Evolutionary conservation across 1,140 invertebrate species (phyloP).

Genomic region (Tribolium castaneum): DNA sequence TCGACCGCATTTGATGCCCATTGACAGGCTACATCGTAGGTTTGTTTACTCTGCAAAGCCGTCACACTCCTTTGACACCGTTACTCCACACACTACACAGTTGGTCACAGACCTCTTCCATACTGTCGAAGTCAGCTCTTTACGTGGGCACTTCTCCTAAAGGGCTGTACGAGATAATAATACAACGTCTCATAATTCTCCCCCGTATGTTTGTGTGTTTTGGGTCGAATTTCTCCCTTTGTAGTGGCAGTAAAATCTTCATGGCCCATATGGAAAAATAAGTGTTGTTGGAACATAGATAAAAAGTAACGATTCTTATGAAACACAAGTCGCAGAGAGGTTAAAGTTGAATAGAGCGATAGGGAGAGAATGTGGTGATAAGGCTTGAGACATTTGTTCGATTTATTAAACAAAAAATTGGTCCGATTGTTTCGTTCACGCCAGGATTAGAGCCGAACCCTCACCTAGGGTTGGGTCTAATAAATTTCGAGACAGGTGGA

Average conservation of each 20-base stretch:
- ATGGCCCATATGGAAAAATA: constrained; percentile 23
- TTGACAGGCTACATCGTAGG: not conserved
- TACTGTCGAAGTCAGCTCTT: constrained; percentile 10
- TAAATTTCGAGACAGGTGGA: constrained; percentile 8
- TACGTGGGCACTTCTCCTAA: constrained; percentile 22
- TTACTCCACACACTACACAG: not conserved
- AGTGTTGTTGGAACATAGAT: constrained; percentile 7
- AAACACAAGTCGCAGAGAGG: constrained; percentile 4
- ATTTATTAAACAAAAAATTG: not conserved
- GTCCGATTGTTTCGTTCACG: not conserved
- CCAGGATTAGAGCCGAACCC: not conserved
- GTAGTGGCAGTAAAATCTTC: constrained; percentile 14
- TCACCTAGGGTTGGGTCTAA: constrained; percentile 4
- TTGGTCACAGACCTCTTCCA: constrained; percentile 17
- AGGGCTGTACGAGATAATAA: constrained; percentile 30
- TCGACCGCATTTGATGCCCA: not conserved
- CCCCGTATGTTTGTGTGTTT: constrained; percentile 26
- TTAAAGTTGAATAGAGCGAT: constrained; percentile 20
- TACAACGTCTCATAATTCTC: constrained; percentile 23
- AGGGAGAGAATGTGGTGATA: constrained; percentile 8
- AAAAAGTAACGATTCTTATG: constrained; percentile 7
- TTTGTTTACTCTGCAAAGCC: not conserved
- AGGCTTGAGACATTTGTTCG: not conserved
- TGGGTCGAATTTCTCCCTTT: constrained; percentile 31
- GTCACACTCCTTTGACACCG: constrained; percentile 31